Evolutionary conservation across 1,140 invertebrate species (phyloP), one percentile per base, ranked within the genome.

Genomic region (Parasteatoda tepidariorum): DNA sequence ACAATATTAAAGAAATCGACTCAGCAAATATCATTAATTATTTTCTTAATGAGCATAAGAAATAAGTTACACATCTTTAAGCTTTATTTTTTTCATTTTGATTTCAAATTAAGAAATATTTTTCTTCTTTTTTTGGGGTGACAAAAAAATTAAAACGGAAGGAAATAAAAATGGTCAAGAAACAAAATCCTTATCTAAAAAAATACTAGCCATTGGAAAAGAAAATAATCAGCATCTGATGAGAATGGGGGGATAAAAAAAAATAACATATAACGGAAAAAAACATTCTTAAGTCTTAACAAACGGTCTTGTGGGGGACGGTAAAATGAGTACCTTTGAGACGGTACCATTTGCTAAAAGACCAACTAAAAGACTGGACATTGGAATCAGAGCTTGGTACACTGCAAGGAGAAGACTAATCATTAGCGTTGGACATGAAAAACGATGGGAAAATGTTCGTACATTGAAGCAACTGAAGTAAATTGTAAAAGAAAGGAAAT

Each of bases 271-370:
- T 28, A 61, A 30, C 61, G 34, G 48, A 18, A 41, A 48, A 48
- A 61, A 70, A 68, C 30, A 34, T 78, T 68, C 68, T 82, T 31
- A 22, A 26, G 64, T 31, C 67, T 71, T 71, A 82, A 82, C 78
- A 67, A 66, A 66, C 75, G 48, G 18, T 64, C 22, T 34, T 18
- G 6, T 26, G 26, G 38, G 64, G n/a, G n/a, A n/a, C n/a, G n/a
- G 26, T 67, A 62, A 82, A 82, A 82, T 82, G 78, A 82, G 54
- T 71, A 71, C 78, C 78, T 61, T 82, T 26, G 31, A 26, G 67
- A 18, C 26, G 78, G 78, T 82, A 55, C 78, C 78, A 79, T 82
- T 82, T 82, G 66, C 78, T 61, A 61, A 82, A 82, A 24, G 78
- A 82, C 66, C 76, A 34, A 38, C 76, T 66, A 61, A 75, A 75